Evolutionary conservation across 2,113 vertebrate genomes (phyloP), one percentile per base, ranked within the genome.

Genomic region (Caretta caretta): DNA sequence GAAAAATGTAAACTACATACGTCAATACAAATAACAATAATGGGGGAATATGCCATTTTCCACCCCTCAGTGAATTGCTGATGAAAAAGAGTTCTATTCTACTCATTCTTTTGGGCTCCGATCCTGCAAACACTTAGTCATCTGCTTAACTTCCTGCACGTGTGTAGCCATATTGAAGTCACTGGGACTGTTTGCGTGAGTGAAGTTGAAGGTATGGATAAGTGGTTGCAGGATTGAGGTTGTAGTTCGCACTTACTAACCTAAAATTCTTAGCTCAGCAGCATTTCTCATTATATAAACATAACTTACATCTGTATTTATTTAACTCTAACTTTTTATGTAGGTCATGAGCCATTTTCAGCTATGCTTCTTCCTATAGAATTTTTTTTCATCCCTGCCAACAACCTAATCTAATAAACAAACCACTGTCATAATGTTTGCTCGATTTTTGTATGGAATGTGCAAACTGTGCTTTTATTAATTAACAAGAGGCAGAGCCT

Each of bases 361-460:
- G 90, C 93, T 89, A 93, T 97, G 97, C 97, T 95, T 98, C 97
- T 94, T 93, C 90, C 90, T 90, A 95, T 35, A 97, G 97, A 54
- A 72, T 89, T 97, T 95, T 98, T 98, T 97, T 91, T 90, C 94
- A 86, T 97, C 85, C 54, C 95, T 97, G 97, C 96, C 97, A 98
- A 96, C 95, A 96, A 96, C 89, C 85, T 97, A 98, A 96, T 97
- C 98, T 97, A 98, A 98, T 98, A 98, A 98, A 97, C 95, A 97
- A 88, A 93, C 84, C 84, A 92, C 93, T 97, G 85, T 97, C 97
- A 95, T 96, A 95, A 91, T 97, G 98, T 98, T 95, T 96, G 86
- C 94, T 75, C 89, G 88, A 53, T 95, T 96, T 96, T 92, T 92
- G 13, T 96, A 91, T 96, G 95, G 94, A 97, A 97, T 96, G 90